phyloP scores from a whole-genome alignment of 2,797 vertebrate genomes.

The Oreochromis mossambicus region DNA sequence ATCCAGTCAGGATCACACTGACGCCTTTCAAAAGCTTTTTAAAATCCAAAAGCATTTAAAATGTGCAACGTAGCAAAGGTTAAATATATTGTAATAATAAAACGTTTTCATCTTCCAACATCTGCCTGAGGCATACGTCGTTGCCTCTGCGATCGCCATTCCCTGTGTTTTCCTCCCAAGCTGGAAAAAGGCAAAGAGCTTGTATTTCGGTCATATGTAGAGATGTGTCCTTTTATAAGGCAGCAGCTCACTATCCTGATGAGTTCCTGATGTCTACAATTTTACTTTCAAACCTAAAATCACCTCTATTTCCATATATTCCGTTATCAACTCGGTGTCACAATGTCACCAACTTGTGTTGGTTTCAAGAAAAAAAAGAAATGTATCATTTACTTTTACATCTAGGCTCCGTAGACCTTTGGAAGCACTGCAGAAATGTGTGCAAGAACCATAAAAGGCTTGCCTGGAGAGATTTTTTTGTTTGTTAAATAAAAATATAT shows the following conservation, averaged over 20 bases:
- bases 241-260: background rate
- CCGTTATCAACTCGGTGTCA: background rate
- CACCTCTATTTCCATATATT: background rate
- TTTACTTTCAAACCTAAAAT: background rate
- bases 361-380: background rate
- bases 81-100: background rate
- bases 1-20: background rate
- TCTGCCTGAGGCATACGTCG: background rate
- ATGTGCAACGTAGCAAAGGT: background rate
- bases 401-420: background rate
- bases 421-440: background rate
- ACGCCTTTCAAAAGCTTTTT: background rate
- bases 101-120: background rate
- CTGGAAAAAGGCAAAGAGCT: background rate
- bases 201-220: background rate
- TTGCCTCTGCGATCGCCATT: rapidly evolving
- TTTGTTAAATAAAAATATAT: background rate
- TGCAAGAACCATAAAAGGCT: background rate
- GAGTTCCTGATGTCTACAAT: background rate
- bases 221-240: background rate
- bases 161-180: rapidly evolving
- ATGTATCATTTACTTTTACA: background rate
- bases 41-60: background rate
- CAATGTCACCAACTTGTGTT: background rate
- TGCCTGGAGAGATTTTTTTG: background rate